phyloP scores from a whole-genome alignment of 2,113 vertebrate genomes.

The Odobenus rosmarus region DNA sequence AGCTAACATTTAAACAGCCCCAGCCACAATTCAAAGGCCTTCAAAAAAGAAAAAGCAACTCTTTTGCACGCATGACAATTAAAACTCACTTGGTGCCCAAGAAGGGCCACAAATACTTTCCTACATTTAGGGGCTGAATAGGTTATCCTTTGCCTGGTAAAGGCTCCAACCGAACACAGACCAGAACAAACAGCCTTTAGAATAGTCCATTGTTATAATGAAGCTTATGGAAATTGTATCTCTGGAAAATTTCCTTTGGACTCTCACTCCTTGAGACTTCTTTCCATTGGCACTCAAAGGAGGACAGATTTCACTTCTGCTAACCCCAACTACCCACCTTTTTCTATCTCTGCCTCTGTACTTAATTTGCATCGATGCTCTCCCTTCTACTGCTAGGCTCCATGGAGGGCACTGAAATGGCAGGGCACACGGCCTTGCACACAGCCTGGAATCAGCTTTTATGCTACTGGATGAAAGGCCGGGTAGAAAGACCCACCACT shows the following conservation, averaged over 20 bases:
- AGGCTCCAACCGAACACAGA: constrained; percentile 27
- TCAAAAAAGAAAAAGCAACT: neutral
- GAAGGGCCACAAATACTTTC: neutral
- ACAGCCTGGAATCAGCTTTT: constrained; percentile 57
- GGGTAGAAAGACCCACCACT: neutral
- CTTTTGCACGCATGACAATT: neutral
- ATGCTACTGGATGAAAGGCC: constrained; percentile 64
- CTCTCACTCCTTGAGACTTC: neutral
- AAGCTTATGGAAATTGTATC: neutral
- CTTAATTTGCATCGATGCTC: constrained; percentile 57
- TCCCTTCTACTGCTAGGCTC: neutral
- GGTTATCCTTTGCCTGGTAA: constrained; percentile 37
- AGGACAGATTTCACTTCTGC: constrained; percentile 9
- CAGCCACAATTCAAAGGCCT: neutral
- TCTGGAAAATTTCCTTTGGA: neutral
- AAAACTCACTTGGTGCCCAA: neutral
- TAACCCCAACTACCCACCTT: neutral
- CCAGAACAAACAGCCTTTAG: constrained; percentile 11
- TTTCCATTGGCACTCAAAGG: neutral
- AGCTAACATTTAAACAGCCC: neutral
- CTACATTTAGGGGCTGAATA: constrained; percentile 25
- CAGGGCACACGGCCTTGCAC: constrained; percentile 1
- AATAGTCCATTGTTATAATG: neutral
- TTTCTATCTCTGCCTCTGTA: neutral
- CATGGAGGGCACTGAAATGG: constrained; percentile 2